A percentile compares a stretch with the other conserved stretches of the same genome.
Conservation (phyloP, 2,113 vertebrate species). For the Octodon degus region DNA sequence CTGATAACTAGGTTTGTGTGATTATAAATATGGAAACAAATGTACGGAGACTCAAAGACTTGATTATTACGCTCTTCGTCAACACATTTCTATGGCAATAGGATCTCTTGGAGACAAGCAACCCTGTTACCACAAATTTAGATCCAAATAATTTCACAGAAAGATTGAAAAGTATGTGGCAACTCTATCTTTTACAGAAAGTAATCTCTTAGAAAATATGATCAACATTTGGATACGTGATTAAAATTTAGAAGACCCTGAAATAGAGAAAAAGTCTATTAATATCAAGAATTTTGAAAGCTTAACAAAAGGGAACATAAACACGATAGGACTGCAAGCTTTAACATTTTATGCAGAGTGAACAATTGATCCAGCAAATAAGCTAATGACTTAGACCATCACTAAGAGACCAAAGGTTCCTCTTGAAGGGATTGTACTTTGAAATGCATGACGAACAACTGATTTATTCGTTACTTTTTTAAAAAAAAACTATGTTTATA, state of each 20-base stretch:
- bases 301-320: conserved; percentile 86
- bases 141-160: conserved; percentile 87
- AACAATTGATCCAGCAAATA: conserved; percentile 80
- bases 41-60: conserved; percentile 78
- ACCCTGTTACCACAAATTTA: conserved; percentile 89
- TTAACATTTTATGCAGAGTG: conserved; percentile 41
- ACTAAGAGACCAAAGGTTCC: conserved; percentile 40
- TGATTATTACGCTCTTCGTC: conserved; percentile 83
- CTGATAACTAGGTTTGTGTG: conserved; percentile 80
- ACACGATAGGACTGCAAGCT: conserved; percentile 81
- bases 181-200: conserved; percentile 90
- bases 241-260: conserved; percentile 86
- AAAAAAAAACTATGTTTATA: conserved; percentile 19
- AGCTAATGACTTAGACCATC: conserved; percentile 73
- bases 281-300: conserved; percentile 86
- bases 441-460: neutral
- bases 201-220: conserved; percentile 91
- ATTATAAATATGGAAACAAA: conserved; percentile 72
- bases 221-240: conserved; percentile 86
- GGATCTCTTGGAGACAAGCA: conserved; percentile 84
- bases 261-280: conserved; percentile 84
- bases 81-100: conserved; percentile 83
- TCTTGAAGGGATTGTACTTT: conserved; percentile 63
- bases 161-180: conserved; percentile 89
- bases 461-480: neutral